phyloP scores from a whole-genome alignment of 1,140 invertebrate species.

The Trichoplusia ni region DNA sequence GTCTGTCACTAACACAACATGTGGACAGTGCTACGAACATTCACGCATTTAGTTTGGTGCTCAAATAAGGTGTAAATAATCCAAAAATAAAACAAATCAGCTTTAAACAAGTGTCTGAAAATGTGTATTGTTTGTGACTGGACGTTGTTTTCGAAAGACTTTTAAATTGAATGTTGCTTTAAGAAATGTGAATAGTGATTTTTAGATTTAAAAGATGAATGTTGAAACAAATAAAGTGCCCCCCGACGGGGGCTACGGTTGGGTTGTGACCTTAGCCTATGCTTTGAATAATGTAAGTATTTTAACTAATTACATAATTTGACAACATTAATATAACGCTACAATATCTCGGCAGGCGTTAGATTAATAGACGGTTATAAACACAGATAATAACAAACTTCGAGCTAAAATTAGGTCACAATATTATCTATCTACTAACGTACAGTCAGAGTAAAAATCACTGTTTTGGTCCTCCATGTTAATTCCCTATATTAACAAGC shows the following conservation, averaged over 20 bases:
- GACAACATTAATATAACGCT: not conserved
- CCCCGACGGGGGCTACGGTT: slow-evolving; percentile 88
- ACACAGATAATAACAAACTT: no score
- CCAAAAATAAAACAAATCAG: not conserved
- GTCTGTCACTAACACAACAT: slow-evolving; percentile 17
- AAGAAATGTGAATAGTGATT: slow-evolving; percentile 30
- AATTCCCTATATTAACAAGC: no score
- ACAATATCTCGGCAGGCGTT: no score
- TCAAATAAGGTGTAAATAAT: not conserved
- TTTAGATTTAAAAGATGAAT: slow-evolving; percentile 44
- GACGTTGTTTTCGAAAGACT: not conserved
- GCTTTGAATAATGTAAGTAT: slow-evolving; percentile 85
- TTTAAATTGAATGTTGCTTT: slow-evolving; percentile 11
- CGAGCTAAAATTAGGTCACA: no score
- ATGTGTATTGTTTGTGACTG: not conserved
- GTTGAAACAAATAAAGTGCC: slow-evolving; percentile 69
- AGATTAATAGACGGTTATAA: no score
- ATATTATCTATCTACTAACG: no score
- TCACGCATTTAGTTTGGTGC: slow-evolving; percentile 6
- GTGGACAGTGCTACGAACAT: slow-evolving; percentile 11
- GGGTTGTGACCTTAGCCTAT: slow-evolving; percentile 85
- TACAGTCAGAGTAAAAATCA: no score
- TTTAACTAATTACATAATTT: not conserved
- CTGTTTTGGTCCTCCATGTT: no score
- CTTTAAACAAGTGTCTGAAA: not conserved